Evolutionary conservation across 2,888 invertebrate species (phyloP).

Genomic region (Meandrusa payeni): DNA sequence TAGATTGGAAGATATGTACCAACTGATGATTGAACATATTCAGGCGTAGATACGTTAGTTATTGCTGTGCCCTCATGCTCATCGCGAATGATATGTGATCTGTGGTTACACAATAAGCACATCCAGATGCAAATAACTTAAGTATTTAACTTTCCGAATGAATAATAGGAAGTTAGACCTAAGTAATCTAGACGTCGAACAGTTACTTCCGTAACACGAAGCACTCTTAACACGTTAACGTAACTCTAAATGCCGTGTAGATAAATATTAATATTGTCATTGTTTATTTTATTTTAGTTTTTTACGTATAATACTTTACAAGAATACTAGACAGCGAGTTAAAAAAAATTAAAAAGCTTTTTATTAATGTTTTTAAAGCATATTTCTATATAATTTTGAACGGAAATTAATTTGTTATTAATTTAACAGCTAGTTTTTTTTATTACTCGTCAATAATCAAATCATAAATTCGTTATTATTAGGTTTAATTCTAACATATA

Average conservation of each 20-base stretch:
- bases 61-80: slow-evolving; percentile 40
- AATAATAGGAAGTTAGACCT: slow-evolving; percentile 48
- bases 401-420: slow-evolving; percentile 31
- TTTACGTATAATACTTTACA: slow-evolving; percentile 69
- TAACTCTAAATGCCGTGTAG: slow-evolving; percentile 69
- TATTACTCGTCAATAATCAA: slow-evolving; percentile 18
- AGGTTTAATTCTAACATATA: slow-evolving; percentile 12
- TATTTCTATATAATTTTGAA: slow-evolving; percentile 38
- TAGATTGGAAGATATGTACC: slow-evolving; percentile 71
- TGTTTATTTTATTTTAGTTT: slow-evolving; percentile 66
- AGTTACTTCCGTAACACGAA: slow-evolving; percentile 59
- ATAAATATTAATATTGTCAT: slow-evolving; percentile 79
- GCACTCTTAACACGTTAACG: slow-evolving; percentile 66
- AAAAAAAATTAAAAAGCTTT: slow-evolving; percentile 51
- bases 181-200: slow-evolving; percentile 50
- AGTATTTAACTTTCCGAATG: slow-evolving; percentile 39
- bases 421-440: slow-evolving; percentile 13
- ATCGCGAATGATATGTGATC: slow-evolving; percentile 33
- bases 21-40: slow-evolving; percentile 54
- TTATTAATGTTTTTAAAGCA: slow-evolving; percentile 44
- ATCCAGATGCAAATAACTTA: slow-evolving; percentile 33
- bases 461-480: slow-evolving; percentile 21
- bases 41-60: slow-evolving; percentile 35
- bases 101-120: slow-evolving; percentile 27
- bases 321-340: slow-evolving; percentile 58